Percentiles rank a stretch among this genome's conserved stretches.
Evolutionary conservation across 37 sponge, comb jelly and placozoan genomes (phyloP).

Genomic region (Hexactinellida sp.): DNA sequence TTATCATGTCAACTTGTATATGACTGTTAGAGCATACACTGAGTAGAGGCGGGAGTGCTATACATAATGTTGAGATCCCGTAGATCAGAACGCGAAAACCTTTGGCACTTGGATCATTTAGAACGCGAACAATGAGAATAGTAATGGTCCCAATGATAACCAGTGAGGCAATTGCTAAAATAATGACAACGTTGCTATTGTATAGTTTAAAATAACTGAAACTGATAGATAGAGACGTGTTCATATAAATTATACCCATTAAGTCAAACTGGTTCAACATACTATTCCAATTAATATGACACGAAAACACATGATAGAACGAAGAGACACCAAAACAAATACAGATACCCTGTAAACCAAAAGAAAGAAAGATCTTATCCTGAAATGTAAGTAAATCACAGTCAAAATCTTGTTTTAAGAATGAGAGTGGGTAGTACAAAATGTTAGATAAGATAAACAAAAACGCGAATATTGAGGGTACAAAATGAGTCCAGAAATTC

Average conservation of each 20-base stretch:
- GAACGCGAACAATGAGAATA: neutral
- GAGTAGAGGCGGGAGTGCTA: neutral
- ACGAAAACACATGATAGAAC: neutral
- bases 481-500: constrained; percentile 6
- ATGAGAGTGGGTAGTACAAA: neutral
- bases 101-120: neutral
- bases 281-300: neutral
- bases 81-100: neutral
- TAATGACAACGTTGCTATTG: neutral
- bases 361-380: neutral
- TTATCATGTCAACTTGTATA: neutral
- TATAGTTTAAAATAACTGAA: neutral
- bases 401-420: neutral
- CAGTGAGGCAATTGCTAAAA: neutral
- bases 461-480: neutral
- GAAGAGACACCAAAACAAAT: neutral
- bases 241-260: neutral
- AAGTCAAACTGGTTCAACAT: neutral
- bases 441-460: neutral
- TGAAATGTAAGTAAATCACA: neutral
- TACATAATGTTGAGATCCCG: neutral
- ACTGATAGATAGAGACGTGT: neutral
- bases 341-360: neutral
- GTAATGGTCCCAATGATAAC: neutral
- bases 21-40: neutral